These are phyloP conservation scores for Rousettus madagascariensis DNA, from an alignment of 2,797 vertebrate species.

Conservation along the genomic window DNA sequence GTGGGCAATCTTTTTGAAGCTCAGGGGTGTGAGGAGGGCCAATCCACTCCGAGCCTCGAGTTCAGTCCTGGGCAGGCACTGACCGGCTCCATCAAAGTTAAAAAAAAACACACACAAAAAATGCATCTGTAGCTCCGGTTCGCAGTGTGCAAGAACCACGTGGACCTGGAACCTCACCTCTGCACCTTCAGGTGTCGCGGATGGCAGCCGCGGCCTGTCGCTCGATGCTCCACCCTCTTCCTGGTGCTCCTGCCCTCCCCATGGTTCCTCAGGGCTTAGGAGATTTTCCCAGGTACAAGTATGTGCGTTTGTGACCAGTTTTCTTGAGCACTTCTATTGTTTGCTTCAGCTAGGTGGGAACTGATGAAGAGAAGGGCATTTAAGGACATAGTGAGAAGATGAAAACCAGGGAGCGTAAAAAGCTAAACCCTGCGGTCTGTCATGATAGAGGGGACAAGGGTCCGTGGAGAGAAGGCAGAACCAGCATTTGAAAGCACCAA, in stretches of 20 bases:
- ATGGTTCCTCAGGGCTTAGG: constrained; percentile 76
- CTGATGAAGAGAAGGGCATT: constrained; percentile 50
- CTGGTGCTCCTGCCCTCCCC: constrained; percentile 31
- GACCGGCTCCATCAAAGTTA: background rate
- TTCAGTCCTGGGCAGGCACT: background rate
- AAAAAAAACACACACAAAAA: background rate
- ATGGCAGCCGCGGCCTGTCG: background rate
- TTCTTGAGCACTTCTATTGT: background rate
- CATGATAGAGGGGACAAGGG: too few relatives aligned
- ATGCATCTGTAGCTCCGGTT: background rate
- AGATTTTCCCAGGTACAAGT: constrained; percentile 70
- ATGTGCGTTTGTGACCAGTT: constrained; percentile 67
- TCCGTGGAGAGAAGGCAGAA: background rate
- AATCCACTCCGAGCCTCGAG: background rate
- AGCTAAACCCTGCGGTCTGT: background rate
- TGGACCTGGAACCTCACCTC: constrained; percentile 54
- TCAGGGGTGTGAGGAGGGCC: background rate
- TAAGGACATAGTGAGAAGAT: background rate
- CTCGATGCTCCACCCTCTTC: constrained; percentile 23
- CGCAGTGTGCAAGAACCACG: rapidly evolving
- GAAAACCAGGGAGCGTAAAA: background rate
- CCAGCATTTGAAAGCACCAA: too few relatives aligned
- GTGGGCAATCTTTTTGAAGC: background rate
- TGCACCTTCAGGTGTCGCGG: rapidly evolving
- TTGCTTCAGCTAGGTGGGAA: background rate